These are phyloP conservation scores for Pseudomyrmex flavicornis DNA, from an alignment of 1,140 invertebrate genomes.

Conservation along the genomic window DNA sequence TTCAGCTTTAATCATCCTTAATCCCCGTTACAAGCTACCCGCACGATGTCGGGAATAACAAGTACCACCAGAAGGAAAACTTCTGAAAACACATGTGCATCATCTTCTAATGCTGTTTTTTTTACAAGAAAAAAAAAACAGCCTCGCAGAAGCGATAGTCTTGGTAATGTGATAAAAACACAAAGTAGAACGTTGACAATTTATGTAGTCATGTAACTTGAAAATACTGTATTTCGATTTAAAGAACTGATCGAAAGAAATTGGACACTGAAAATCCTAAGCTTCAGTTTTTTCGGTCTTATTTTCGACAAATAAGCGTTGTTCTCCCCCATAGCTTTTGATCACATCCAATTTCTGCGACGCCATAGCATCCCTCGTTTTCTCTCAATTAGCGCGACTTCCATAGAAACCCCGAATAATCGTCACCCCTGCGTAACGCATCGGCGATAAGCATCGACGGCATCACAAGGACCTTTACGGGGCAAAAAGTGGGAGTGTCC, in stretches of 20 bases:
- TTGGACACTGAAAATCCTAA: neutral
- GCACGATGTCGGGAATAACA: constrained; percentile 64
- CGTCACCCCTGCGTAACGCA: constrained; percentile 60
- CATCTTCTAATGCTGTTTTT: too few species aligned
- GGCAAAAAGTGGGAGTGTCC: constrained; percentile 76
- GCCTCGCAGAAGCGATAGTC: too few species aligned
- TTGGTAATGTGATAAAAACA: too few species aligned
- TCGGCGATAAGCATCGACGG: constrained; percentile 65
- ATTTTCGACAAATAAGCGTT: constrained; percentile 13
- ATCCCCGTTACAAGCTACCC: constrained; percentile 70
- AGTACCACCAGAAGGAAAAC: neutral
- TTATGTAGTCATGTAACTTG: too few species aligned
- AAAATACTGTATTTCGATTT: too few species aligned
- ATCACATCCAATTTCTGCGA: constrained; percentile 9
- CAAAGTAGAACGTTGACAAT: too few species aligned
- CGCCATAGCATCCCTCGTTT: constrained; percentile 43
- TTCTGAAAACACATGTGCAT: neutral
- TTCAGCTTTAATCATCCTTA: constrained; percentile 73
- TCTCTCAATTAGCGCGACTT: constrained; percentile 60
- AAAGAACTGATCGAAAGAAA: neutral
- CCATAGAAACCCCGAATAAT: constrained; percentile 45
- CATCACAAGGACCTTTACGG: constrained; percentile 30
- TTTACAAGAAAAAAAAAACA: too few species aligned
- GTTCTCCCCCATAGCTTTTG: neutral
- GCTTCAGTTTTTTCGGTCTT: neutral